phyloP scores from a whole-genome alignment of 1,140 invertebrate species.

The Tigriopus japonicus region DNA sequence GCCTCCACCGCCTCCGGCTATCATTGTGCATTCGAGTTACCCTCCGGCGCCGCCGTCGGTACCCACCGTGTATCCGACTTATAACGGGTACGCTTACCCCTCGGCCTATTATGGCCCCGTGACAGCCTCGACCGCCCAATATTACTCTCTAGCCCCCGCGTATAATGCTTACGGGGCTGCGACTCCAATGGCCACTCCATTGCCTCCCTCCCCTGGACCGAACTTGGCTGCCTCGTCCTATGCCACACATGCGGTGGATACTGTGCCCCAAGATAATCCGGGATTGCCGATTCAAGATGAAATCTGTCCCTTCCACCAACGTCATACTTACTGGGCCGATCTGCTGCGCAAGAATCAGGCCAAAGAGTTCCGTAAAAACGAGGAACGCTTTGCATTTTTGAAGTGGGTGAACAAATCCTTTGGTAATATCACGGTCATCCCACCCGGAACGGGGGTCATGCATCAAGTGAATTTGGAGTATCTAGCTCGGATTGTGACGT shows the following conservation, averaged over 20 bases:
- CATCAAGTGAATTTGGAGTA: conserved; percentile 38
- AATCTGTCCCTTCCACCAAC: conserved; percentile 31
- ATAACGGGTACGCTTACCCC: too few species aligned
- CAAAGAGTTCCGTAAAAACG: conserved; percentile 34
- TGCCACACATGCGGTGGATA: too few species aligned
- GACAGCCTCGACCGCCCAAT: neutral
- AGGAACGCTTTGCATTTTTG: conserved; percentile 32
- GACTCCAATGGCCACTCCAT: neutral
- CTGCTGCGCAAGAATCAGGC: conserved; percentile 31
- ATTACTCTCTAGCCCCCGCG: neutral
- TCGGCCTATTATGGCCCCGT: too few species aligned
- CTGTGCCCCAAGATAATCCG: conserved; percentile 15
- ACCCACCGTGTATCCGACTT: neutral
- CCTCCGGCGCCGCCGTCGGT: neutral
- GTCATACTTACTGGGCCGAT: conserved; percentile 23
- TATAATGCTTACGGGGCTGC: neutral
- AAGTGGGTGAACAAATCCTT: conserved; percentile 35
- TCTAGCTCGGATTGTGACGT: conserved; percentile 30
- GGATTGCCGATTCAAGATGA: conserved; percentile 26
- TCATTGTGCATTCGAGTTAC: neutral
- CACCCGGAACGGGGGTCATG: conserved; percentile 36
- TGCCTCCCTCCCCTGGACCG: neutral
- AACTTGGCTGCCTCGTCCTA: too few species aligned
- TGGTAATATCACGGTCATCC: conserved; percentile 34
- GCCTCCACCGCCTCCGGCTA: neutral